Base-by-base conservation (phyloP, 2,888 invertebrate species). In the Agrotis clavis region DNA sequence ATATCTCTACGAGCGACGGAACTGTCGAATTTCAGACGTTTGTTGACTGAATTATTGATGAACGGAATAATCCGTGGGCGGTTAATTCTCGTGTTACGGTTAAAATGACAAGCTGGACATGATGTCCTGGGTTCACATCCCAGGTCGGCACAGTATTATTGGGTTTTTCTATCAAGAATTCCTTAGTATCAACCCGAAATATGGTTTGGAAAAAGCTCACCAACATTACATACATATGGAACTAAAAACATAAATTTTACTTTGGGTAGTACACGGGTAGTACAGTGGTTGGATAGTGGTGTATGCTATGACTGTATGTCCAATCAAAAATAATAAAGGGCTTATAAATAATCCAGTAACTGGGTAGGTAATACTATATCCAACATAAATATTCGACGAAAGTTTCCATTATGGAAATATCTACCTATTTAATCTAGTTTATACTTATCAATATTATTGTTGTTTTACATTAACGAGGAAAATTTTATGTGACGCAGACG, bases 301-400 rank as follows among this genome's bases (percentile, higher is more conserved):
- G 30, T 30, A 30, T 30, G 4, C 6, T 30, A 30, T 25, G 25
- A 2, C 25, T 25, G 30, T 30, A 30, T 30, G 30, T 30, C 30
- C 30, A 30, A 30, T 30, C 30, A 35, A 35, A 45, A 51, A 30
- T n/a, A n/a, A 7, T 18, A n/a, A 65, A 7, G 1, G 6, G 3
- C 1, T 69, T 16, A 30, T 54, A 5, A 14, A 30, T 30, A n/a
- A 7, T 71, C 25, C 25, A 25, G 25, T 25, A 25, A 25, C 25
- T 25, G 25, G 25, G 25, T 25, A 25, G n/a, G n/a, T n/a, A n/a
- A n/a, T 35, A 57, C 19, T 35, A 48, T 14, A 61, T 5, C 19
- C 14, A 50, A 45, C 41, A 60, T 14, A n/a, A 48, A n/a, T 16
- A 14, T 71, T 71, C 18, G 16, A 50, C 13, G n/a, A 41, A 45